Percentiles rank a stretch among this genome's conserved stretches.
Evolutionary conservation across 2,888 invertebrate species (phyloP).

Genomic region (Ormia ochracea): DNA sequence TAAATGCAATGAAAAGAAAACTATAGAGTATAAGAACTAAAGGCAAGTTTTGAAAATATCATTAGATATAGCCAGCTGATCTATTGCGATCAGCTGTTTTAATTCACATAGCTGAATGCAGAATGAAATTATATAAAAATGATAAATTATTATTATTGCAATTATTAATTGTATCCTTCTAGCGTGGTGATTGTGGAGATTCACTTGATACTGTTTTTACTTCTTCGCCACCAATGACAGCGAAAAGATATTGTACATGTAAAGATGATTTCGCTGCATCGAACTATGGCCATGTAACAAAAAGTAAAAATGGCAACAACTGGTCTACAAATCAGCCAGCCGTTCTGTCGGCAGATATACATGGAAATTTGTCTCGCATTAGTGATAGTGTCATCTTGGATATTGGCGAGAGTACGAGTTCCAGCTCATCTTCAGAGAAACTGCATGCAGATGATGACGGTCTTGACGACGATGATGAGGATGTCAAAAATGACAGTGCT

Average conservation of each 20-base stretch:
- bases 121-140: no score
- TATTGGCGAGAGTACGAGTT: constrained; percentile 74
- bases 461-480: constrained; percentile 70
- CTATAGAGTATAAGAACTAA: no score
- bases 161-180: constrained; percentile 49
- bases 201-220: constrained; percentile 83
- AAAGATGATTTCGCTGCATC: constrained; percentile 65
- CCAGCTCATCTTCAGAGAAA: constrained; percentile 72
- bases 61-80: no score
- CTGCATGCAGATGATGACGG: constrained; percentile 70
- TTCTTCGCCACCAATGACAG: constrained; percentile 78
- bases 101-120: no score
- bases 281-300: constrained; percentile 53
- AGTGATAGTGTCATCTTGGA: constrained; percentile 76
- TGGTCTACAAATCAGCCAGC: constrained; percentile 61
- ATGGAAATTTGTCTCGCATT: constrained; percentile 77
- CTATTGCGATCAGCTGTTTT: no score
- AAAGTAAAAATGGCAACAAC: constrained; percentile 40
- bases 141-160: neutral
- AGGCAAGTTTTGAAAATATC: no score
- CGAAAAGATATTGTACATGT: constrained; percentile 67
- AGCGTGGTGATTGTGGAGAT: constrained; percentile 84
- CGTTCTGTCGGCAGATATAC: constrained; percentile 71
- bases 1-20: no score
- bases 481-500: constrained; percentile 63